phyloP scores from a whole-genome alignment of 2,888 invertebrate species.

The Entomobrya multifasciata region DNA sequence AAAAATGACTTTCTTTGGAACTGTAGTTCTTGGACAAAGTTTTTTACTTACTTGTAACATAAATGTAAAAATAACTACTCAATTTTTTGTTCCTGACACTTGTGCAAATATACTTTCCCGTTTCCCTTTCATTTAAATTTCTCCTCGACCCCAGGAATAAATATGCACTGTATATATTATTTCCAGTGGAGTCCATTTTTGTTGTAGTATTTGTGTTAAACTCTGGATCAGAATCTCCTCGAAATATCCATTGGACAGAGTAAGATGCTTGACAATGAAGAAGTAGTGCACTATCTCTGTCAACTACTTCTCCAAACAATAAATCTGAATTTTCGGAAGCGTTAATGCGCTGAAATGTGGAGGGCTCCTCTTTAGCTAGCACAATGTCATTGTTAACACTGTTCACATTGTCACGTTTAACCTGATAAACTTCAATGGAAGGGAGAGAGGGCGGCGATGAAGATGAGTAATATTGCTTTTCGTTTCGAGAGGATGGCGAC shows the following conservation, averaged over 20 bases:
- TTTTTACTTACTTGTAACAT: slow-evolving; percentile 54
- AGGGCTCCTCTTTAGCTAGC: neutral
- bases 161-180: slow-evolving; percentile 38
- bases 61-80: slow-evolving; percentile 58
- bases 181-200: neutral
- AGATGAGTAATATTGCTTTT: neutral
- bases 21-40: too few species aligned
- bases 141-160: slow-evolving; percentile 47
- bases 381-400: slow-evolving; percentile 1
- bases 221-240: slow-evolving; percentile 64
- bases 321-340: slow-evolving; percentile 65
- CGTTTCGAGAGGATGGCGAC: neutral
- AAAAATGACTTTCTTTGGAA: too few species aligned
- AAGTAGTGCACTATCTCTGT: slow-evolving; percentile 27
- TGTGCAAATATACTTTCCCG: slow-evolving; percentile 72
- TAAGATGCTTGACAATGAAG: slow-evolving; percentile 64
- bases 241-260: slow-evolving; percentile 68
- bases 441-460: slow-evolving; percentile 7
- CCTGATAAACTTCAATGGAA: slow-evolving; percentile 43
- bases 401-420: slow-evolving; percentile 35
- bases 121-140: slow-evolving; percentile 61
- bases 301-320: slow-evolving; percentile 41
- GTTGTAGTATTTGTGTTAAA: slow-evolving; percentile 66
- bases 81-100: slow-evolving; percentile 57
- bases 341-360: slow-evolving; percentile 32